A percentile compares a stretch with the other conserved stretches of the same genome.
Conservation (phyloP, 2,888 invertebrate species). For the Unio delphinus region DNA sequence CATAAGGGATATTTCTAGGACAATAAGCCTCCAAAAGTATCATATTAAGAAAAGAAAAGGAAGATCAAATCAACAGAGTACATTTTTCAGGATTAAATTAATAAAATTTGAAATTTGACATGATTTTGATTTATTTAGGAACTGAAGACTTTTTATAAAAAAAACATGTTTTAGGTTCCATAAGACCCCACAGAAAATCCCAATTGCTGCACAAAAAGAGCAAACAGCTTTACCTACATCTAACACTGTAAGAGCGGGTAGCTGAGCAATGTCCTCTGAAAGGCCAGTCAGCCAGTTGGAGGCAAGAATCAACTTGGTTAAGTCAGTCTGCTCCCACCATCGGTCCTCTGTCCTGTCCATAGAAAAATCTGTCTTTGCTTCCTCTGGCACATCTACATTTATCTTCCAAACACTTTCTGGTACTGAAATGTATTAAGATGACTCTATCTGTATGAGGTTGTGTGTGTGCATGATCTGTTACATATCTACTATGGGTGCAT, state of each 20-base stretch:
- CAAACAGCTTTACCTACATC: slow-evolving; percentile 67
- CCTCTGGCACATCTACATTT: slow-evolving; percentile 71
- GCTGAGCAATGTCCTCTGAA: slow-evolving; percentile 67
- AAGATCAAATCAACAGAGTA: no score
- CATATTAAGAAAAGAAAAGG: no score
- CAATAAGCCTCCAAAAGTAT: no score
- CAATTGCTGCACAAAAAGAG: background rate
- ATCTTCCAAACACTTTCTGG: slow-evolving; percentile 71
- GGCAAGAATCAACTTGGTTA: slow-evolving; percentile 81
- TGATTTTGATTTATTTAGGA: background rate
- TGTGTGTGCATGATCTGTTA: no score
- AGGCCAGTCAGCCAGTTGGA: slow-evolving; percentile 69
- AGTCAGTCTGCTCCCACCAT: slow-evolving; percentile 84
- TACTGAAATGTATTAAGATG: slow-evolving; percentile 34
- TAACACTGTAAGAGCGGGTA: slow-evolving; percentile 69
- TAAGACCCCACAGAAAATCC: background rate
- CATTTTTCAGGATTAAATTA: no score
- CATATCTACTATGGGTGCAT: no score
- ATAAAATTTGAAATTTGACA: no score
- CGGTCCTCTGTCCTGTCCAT: slow-evolving; percentile 68
- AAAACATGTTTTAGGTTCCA: background rate
- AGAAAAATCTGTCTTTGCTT: slow-evolving; percentile 64
- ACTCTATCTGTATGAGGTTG: no score
- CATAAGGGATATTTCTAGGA: no score
- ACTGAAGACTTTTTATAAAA: no score